phyloP scores from a whole-genome alignment of 2,113 vertebrate genomes.

The Dipodomys merriami region DNA sequence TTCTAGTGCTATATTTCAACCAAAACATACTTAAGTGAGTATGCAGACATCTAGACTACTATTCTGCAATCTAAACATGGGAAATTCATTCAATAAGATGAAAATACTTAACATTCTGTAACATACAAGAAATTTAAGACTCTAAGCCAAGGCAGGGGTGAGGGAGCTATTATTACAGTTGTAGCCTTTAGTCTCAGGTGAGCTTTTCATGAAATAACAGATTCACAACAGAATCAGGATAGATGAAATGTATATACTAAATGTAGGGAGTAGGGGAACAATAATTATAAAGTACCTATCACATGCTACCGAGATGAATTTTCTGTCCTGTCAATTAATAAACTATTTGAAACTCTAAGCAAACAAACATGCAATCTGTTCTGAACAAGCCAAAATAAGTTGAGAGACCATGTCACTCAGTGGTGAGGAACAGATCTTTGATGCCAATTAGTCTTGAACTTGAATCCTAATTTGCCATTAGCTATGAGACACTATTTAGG shows the following conservation, averaged over 20 bases:
- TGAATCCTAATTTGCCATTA: background rate
- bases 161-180: background rate
- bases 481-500: background rate
- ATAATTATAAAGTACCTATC: background rate
- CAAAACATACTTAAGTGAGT: background rate
- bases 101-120: slow-evolving; percentile 1
- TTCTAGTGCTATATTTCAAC: background rate
- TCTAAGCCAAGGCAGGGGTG: background rate
- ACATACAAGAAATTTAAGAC: background rate
- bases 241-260: background rate
- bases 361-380: background rate
- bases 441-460: background rate
- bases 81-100: too few species aligned
- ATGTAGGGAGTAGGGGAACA: background rate
- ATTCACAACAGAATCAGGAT: background rate
- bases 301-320: background rate
- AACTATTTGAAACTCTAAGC: slow-evolving; percentile 14
- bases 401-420: background rate
- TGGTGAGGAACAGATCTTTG: background rate
- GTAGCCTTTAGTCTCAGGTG: background rate
- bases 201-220: slow-evolving; percentile 14
- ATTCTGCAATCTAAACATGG: background rate
- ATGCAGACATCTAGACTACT: slow-evolving; percentile 2
- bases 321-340: background rate
- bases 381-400: slow-evolving; percentile 4